These are phyloP conservation scores for Gerris lacustris DNA, from an alignment of 2,888 invertebrate species.

Conservation along the genomic window DNA sequence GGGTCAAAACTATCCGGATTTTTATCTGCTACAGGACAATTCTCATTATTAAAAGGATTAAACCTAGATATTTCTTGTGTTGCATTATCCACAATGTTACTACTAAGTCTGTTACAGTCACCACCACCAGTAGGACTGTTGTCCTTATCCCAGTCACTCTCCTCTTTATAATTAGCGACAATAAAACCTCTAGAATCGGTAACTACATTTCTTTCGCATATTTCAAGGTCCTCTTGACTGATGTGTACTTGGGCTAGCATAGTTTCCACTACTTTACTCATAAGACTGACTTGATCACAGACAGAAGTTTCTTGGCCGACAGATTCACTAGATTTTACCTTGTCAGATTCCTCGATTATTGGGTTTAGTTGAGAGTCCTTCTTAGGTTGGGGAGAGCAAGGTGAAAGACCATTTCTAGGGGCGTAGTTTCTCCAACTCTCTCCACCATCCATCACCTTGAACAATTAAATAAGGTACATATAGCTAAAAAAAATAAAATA, in stretches of 20 bases:
- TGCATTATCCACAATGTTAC: background rate
- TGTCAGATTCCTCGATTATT: background rate
- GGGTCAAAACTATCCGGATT: background rate
- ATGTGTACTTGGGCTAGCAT: background rate
- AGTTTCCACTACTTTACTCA: background rate
- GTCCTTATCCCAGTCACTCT: no score
- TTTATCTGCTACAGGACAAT: background rate
- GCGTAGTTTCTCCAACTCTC: background rate
- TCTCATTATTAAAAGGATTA: background rate
- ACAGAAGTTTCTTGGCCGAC: background rate
- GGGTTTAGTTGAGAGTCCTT: background rate
- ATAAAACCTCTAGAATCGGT: background rate
- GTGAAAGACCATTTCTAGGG: background rate
- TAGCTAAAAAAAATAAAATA: no score
- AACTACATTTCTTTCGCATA: background rate
- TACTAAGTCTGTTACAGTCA: background rate
- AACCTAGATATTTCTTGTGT: no score
- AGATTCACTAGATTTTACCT: no score
- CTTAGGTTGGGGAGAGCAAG: background rate
- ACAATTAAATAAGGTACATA: background rate
- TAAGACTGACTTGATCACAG: background rate
- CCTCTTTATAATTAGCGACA: no score
- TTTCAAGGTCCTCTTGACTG: background rate
- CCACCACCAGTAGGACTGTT: background rate
- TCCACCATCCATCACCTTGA: background rate